Evolutionary conservation across 2,113 vertebrate genomes (phyloP).

Genomic region (Cyphomyrus plagiostoma): DNA sequence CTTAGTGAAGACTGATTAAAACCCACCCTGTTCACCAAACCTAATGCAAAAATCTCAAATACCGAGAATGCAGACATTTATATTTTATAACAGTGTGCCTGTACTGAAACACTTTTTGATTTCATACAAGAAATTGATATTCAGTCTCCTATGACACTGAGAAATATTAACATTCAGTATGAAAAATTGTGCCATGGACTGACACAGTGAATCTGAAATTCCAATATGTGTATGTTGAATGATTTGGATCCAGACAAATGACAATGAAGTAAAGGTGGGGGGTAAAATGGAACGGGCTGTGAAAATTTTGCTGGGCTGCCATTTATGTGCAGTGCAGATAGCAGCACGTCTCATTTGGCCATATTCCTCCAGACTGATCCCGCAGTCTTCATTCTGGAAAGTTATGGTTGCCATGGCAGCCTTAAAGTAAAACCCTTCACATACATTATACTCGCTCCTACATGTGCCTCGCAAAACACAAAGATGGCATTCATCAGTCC

Average conservation of each 20-base stretch:
- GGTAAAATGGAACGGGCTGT: not conserved
- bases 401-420: not conserved
- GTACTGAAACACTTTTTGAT: not conserved
- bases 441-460: not conserved
- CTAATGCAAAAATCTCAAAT: not conserved
- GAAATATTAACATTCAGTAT: not conserved
- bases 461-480: not conserved
- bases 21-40: not conserved
- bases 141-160: not conserved
- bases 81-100: not conserved
- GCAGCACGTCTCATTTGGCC: not conserved
- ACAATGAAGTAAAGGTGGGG: not conserved
- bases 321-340: not conserved
- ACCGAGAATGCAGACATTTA: not conserved
- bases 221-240: constrained; percentile 1
- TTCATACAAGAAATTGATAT: not conserved
- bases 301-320: not conserved
- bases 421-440: not conserved
- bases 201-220: not conserved
- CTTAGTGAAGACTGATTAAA: not conserved
- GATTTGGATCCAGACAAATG: not conserved
- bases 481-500: not conserved
- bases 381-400: not conserved
- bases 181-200: not conserved
- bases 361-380: not conserved